phyloP scores from a whole-genome alignment of 2,888 invertebrate species.

The Epinotia bilunana region DNA sequence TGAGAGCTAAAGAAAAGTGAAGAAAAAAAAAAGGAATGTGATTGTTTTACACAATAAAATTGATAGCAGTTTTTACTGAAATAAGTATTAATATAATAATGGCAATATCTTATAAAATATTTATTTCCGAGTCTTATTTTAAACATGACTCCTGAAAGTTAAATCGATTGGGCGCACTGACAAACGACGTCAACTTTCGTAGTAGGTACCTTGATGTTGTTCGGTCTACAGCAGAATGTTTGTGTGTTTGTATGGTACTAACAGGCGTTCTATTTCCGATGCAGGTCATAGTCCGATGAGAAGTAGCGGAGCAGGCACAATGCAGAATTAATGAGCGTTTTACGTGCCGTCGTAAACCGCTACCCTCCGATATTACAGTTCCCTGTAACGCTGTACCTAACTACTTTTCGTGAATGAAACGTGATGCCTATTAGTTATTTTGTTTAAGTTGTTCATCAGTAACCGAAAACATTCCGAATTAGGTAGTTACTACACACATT shows the following conservation, averaged over 20 bases:
- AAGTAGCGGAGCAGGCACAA: conserved; percentile 53
- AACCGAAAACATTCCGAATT: not conserved
- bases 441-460: not conserved
- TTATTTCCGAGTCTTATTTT: too few relatives aligned
- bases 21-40: too few relatives aligned
- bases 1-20: too few relatives aligned
- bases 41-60: too few relatives aligned
- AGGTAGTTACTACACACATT: too few relatives aligned
- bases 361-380: conserved; percentile 61
- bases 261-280: conserved; percentile 57
- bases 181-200: not conserved
- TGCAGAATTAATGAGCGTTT: conserved; percentile 69
- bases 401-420: conserved; percentile 7
- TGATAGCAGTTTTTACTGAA: too few relatives aligned
- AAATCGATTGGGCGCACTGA: too few relatives aligned
- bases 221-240: conserved; percentile 2
- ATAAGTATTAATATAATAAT: too few relatives aligned
- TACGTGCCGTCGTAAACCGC: conserved; percentile 66
- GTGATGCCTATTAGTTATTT: not conserved
- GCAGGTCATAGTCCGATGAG: conserved; percentile 54
- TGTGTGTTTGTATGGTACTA: conserved; percentile 18
- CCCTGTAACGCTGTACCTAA: conserved; percentile 47
- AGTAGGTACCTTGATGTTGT: not conserved
- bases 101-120: too few relatives aligned
- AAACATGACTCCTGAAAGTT: too few relatives aligned